phyloP scores from a whole-genome alignment of 2,797 vertebrate species.

The Enteromius mattozi region DNA sequence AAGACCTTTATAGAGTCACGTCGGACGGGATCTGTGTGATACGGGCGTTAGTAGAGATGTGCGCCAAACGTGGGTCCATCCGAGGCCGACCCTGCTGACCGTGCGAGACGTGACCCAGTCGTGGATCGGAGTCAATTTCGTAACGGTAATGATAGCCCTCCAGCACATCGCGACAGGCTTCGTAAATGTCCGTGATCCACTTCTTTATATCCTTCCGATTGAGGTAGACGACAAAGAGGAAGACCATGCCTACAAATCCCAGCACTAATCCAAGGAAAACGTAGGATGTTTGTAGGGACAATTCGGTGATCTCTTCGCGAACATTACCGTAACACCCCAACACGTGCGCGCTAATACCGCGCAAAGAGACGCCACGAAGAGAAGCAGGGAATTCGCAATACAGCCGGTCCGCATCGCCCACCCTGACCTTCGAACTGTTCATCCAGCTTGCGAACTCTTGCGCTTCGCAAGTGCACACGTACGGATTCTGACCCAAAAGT shows the following conservation, averaged over 20 bases:
- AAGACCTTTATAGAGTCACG: constrained; percentile 30
- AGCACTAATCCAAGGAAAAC: constrained; percentile 80
- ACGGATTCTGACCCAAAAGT: constrained; percentile 75
- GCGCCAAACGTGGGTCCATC: constrained; percentile 49
- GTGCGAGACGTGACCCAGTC: constrained; percentile 68
- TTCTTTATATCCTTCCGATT: constrained; percentile 82
- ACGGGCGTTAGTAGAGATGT: constrained; percentile 39
- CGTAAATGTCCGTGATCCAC: constrained; percentile 76
- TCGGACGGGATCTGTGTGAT: constrained; percentile 67
- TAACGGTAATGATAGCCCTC: constrained; percentile 83
- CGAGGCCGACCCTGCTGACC: constrained; percentile 12
- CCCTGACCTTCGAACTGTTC: constrained; percentile 68
- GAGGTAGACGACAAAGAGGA: constrained; percentile 84
- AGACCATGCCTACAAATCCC: constrained; percentile 82
- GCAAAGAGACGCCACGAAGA: constrained; percentile 63
- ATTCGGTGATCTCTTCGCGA: constrained; percentile 63
- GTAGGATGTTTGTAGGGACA: constrained; percentile 80
- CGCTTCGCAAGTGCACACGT: constrained; percentile 77
- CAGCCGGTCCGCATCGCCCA: constrained; percentile 71
- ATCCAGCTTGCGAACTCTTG: constrained; percentile 74
- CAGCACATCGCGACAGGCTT: constrained; percentile 77
- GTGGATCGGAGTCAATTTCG: constrained; percentile 81
- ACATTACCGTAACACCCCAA: constrained; percentile 70
- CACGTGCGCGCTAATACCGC: constrained; percentile 60
- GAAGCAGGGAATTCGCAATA: constrained; percentile 70